phyloP scores from a whole-genome alignment of 2,113 vertebrate species.

The Ammospiza caudacuta region DNA sequence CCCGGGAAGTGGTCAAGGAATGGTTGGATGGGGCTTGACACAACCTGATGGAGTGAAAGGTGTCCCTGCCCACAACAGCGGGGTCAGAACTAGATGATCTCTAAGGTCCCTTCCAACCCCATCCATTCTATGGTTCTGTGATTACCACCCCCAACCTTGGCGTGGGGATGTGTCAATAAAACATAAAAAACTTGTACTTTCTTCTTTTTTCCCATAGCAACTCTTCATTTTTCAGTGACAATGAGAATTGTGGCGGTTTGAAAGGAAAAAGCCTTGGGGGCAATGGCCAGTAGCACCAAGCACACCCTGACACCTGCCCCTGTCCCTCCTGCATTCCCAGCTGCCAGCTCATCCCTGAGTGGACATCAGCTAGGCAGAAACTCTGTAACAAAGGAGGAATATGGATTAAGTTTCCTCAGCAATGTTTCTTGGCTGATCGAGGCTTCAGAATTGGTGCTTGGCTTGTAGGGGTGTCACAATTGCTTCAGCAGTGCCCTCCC shows the following conservation, averaged over 20 bases:
- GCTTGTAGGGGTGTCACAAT: background rate
- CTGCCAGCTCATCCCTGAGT: background rate
- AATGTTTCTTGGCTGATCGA: fast-evolving
- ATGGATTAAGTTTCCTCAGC: fast-evolving
- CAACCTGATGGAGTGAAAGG: background rate
- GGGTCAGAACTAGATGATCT: background rate
- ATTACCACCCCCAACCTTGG: background rate
- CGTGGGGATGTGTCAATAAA: background rate
- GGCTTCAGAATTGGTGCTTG: background rate
- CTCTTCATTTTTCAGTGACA: background rate
- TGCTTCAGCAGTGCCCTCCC: fast-evolving
- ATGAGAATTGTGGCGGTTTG: background rate
- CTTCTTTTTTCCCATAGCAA: too few species aligned
- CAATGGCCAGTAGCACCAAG: background rate
- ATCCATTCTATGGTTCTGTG: background rate
- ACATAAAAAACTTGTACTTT: fast-evolving
- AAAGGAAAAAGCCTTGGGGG: background rate
- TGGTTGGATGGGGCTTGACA: background rate
- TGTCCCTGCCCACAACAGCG: background rate
- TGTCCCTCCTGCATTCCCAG: fast-evolving
- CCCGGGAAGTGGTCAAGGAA: background rate
- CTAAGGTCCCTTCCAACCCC: background rate
- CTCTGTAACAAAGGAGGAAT: too few species aligned
- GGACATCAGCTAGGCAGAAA: background rate
- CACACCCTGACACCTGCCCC: background rate